Base-by-base conservation (phyloP, 1,140 invertebrate species). In the Nixonia krombeini region DNA sequence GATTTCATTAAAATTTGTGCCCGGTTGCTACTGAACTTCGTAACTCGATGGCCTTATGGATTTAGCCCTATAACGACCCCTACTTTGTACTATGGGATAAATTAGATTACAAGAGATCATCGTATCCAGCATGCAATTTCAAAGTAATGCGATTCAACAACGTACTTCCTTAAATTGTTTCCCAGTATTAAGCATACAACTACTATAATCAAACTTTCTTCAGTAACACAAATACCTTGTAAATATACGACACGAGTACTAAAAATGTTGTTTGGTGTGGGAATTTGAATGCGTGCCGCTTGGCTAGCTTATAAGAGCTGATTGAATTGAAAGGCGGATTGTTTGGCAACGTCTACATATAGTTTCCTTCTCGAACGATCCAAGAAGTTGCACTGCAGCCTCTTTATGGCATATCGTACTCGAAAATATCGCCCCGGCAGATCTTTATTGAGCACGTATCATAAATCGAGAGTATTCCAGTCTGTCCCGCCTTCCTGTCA, bases 91-190 rank as follows among this genome's bases (percentile, higher is more conserved):
- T 37, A 41, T 8, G 45, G 47, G 16, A 47, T 57, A 47, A 57
- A 49, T 57, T 57, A 41, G 26, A 57, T 57, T 49, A 33, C 18
- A 41, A 57, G 44, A 47, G 35, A 57, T 57, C 40, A 44, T 33
- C 35, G 44, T 57, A 21, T n/a, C 18, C 10, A 45, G 49, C 45
- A 41, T 38, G 45, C 44, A 57, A 42, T 57, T 57, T 57, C 53
- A 47, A 28, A 37, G 28, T 38, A 15, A 42, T 12, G 44, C 26
- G 29, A 41, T 57, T 41, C 41, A 37, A 42, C 45, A 41, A 49
- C 28, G 29, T 40, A 49, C 15, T 58, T 58, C 38, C 44, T 46
- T 38, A 10, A 46, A 38, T 2, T 12, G 9, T 4, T 4, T 2
- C 29, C 29, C 9, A 31, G 2, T 31, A 31, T 35, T 13, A 5